A percentile compares a stretch with the other conserved stretches of the same genome.
Evolutionary conservation across 2,888 invertebrate species (phyloP).

Genomic region (Xestoiulus laeticollis): DNA sequence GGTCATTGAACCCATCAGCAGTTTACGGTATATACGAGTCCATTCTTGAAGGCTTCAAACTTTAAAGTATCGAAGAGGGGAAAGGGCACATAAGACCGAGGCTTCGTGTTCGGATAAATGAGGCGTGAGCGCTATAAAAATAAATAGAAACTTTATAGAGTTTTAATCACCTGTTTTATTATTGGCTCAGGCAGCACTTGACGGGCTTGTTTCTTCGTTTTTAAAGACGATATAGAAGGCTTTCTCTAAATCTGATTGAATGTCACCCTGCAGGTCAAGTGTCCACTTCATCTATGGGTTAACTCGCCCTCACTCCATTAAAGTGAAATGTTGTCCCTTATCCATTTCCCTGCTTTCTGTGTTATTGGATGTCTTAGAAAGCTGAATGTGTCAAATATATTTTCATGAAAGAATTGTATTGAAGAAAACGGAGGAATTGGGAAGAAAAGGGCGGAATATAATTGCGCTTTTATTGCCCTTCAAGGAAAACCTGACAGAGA

Average conservation of each 20-base stretch:
- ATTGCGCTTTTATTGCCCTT: background rate
- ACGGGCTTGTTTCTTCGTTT: background rate
- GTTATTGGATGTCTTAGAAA: background rate
- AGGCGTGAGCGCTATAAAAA: constrained; percentile 19
- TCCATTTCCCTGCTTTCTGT: constrained; percentile 1
- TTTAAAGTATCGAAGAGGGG: background rate
- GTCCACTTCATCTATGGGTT: constrained; percentile 6
- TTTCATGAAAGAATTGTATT: constrained; percentile 6
- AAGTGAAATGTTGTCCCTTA: constrained; percentile 5
- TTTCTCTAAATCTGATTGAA: constrained; percentile 8
- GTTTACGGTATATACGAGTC: background rate
- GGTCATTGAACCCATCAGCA: background rate
- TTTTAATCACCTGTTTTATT: constrained; percentile 37
- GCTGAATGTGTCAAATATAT: constrained; percentile 14
- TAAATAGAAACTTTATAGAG: background rate
- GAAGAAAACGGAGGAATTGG: background rate
- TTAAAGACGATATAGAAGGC: background rate
- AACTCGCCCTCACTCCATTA: constrained; percentile 29
- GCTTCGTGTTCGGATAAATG: background rate
- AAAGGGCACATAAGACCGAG: background rate
- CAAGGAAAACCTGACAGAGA: background rate
- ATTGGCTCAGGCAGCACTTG: background rate
- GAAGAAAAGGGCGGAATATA: background rate
- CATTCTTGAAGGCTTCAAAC: background rate
- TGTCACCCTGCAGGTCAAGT: background rate